Evolutionary conservation across 2,888 invertebrate species (phyloP).

Genomic region (Timema podura): DNA sequence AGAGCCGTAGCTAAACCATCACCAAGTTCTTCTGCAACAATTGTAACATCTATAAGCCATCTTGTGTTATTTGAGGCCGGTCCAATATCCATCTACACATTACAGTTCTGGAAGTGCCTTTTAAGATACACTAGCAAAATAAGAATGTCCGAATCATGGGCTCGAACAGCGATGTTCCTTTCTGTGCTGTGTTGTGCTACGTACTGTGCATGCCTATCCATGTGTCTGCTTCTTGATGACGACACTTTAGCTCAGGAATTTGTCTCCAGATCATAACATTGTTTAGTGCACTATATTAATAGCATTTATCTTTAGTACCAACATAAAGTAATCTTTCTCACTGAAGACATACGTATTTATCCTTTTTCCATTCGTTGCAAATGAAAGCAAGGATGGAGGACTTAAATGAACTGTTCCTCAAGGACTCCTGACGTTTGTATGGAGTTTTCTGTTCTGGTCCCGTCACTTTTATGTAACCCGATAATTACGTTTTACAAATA

Average conservation of each 20-base stretch:
- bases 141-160: background rate
- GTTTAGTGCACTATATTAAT: background rate
- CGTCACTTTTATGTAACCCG: background rate
- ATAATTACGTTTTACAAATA: background rate
- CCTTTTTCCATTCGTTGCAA: background rate
- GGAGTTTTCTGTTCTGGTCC: background rate
- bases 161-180: background rate
- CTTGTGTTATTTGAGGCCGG: background rate
- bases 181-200: background rate
- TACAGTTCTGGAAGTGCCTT: background rate
- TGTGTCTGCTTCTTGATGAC: conserved; percentile 10
- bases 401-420: background rate
- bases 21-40: background rate
- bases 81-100: background rate
- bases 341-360: background rate
- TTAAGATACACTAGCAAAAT: background rate
- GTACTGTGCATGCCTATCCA: background rate
- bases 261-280: background rate
- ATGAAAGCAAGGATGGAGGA: background rate
- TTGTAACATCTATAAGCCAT: background rate
- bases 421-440: conserved; percentile 2
- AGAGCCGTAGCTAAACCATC: conserved; percentile 5
- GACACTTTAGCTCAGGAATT: background rate
- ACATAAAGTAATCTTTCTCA: background rate
- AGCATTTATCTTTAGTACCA: conserved; percentile 5